phyloP scores from a whole-genome alignment of 1,140 invertebrate genomes.

The Tetramorium alpestre region DNA sequence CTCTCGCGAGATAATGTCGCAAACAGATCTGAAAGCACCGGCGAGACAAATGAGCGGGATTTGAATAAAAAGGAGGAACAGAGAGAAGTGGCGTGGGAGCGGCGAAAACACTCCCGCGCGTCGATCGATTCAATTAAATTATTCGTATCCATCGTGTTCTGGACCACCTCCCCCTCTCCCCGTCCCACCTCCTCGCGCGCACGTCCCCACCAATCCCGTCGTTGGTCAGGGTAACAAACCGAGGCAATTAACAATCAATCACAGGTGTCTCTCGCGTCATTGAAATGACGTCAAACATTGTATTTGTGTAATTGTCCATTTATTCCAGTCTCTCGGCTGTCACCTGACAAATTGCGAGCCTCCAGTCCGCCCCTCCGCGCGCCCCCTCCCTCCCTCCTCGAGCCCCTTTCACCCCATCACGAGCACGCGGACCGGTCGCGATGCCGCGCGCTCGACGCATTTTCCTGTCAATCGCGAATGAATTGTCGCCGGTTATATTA shows the following conservation, averaged over 20 bases:
- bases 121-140: constrained; percentile 83
- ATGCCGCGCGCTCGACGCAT: constrained; percentile 71
- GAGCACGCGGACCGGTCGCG: constrained; percentile 61
- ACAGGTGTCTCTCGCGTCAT: constrained; percentile 85
- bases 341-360: constrained; percentile 85
- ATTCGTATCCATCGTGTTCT: constrained; percentile 76
- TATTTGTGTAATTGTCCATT: constrained; percentile 86
- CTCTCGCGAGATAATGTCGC: constrained; percentile 41
- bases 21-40: constrained; percentile 55
- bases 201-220: constrained; percentile 60
- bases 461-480: constrained; percentile 83
- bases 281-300: constrained; percentile 86
- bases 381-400: constrained; percentile 38
- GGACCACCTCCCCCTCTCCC: constrained; percentile 34
- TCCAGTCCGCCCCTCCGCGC: constrained; percentile 40
- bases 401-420: constrained; percentile 58
- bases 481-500: constrained; percentile 82
- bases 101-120: constrained; percentile 59
- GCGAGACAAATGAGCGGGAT: constrained; percentile 59
- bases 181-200: not conserved
- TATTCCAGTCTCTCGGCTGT: constrained; percentile 85
- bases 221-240: constrained; percentile 84
- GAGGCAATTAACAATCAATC: constrained; percentile 86
- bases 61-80: constrained; percentile 41
- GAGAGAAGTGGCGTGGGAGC: constrained; percentile 34